Base-by-base conservation (phyloP, 2,888 invertebrate genomes). In the Chaetogeoica ovagalla region DNA sequence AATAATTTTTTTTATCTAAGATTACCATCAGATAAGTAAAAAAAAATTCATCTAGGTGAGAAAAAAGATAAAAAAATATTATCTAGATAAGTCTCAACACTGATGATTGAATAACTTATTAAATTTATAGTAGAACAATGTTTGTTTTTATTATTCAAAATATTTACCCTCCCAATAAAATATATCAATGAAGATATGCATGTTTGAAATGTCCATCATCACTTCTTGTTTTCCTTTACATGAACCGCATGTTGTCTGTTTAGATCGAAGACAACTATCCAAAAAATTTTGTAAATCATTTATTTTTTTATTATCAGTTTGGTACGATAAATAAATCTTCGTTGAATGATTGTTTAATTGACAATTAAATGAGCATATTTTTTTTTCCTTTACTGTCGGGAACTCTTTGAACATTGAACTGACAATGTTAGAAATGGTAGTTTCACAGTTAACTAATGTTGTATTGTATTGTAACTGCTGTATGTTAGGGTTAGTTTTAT, bases 401-500 rank as follows among this genome's bases (percentile, higher is more conserved):
- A 63, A 39, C 37, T 63, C 63, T 63, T 63, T 37, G 37, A 19
- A 19, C 8, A 63, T 37, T 37, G 63, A 63, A 30, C 23, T 62
- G 5, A 39, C 17, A 37, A 39, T 37, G 7, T 37, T 63, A 65
- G n/a, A 39, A 11, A 65, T 65, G 11, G 43, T 65, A 19, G 65
- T 43, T 39, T 65, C 65, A 65, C 65, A 43, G 19, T n/a, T 39
- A 65, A 65, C 11, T n/a, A 43, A 39, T 2, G 11, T 43, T 3
- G 65, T 65, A 65, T n/a, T n/a, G 21, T 66, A 66, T 13, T 66
- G 9, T 21, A 66, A 43, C 66, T 66, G n/a, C 66, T 48, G 21
- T 6, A 43, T 66, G 23, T 3, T 13, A 66, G 43, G 43, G 13
- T 66, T 43, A 21, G 39, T 65, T 65, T 65, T 65, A 39, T 65